phyloP scores from a whole-genome alignment of 2,113 vertebrate species.

The Cavia aperea region DNA sequence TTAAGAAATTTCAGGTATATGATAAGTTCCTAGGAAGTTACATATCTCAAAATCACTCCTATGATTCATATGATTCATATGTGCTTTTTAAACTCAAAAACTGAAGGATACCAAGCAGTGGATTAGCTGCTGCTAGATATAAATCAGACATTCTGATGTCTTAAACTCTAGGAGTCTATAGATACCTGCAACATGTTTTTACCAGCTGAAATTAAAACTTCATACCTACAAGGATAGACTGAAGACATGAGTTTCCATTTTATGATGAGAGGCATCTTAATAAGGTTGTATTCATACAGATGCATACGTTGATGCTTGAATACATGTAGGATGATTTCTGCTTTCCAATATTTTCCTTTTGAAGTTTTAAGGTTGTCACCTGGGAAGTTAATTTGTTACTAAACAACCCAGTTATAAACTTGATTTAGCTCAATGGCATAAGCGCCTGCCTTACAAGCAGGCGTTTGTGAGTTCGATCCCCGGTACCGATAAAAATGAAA shows the following conservation, averaged over 20 bases:
- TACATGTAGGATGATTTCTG: neutral
- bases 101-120: neutral
- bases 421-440: neutral
- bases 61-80: neutral
- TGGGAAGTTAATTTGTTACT: neutral
- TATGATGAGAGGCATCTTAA: neutral
- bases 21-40: neutral
- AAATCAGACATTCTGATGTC: neutral
- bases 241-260: neutral
- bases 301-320: neutral
- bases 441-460: no score
- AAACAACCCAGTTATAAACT: neutral
- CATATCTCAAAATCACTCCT: neutral
- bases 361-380: neutral
- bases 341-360: neutral
- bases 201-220: slow-evolving; percentile 5
- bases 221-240: neutral
- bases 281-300: neutral
- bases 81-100: neutral
- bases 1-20: neutral
- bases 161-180: neutral
- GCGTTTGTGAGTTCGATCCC: no score
- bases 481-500: no score
- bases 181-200: neutral
- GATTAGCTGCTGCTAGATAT: neutral